Evolutionary conservation across 2,113 vertebrate genomes (phyloP).

Genomic region (Plestiodon gilberti): DNA sequence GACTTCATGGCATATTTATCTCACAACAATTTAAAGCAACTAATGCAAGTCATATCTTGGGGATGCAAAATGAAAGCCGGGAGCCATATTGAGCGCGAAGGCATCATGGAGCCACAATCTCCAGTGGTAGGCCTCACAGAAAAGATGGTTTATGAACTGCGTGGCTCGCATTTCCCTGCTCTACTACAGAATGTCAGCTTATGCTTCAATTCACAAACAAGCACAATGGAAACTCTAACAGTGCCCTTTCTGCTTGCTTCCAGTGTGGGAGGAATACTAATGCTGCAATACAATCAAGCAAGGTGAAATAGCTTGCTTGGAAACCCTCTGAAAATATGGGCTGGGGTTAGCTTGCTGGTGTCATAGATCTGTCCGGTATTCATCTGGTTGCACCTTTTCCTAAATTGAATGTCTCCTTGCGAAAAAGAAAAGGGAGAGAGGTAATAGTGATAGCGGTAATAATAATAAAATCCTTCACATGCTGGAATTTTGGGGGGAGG

Average conservation of each 20-base stretch:
- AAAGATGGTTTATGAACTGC: conserved; percentile 57
- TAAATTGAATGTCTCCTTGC: conserved; percentile 65
- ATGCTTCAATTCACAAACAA: conserved; percentile 77
- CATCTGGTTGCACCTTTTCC: conserved; percentile 55
- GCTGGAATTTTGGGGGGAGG: not conserved
- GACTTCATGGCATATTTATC: not conserved
- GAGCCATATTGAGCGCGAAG: not conserved
- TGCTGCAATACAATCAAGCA: conserved; percentile 62
- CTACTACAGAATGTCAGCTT: conserved; percentile 67
- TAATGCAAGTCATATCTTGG: not conserved
- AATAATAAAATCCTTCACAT: conserved; percentile 53
- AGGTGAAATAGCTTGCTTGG: conserved; percentile 67
- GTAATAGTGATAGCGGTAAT: conserved; percentile 36
- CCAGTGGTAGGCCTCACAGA: conserved; percentile 1
- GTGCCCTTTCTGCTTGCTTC: conserved; percentile 68
- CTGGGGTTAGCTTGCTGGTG: conserved; percentile 42
- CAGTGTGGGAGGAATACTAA: conserved; percentile 73
- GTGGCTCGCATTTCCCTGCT: conserved; percentile 53
- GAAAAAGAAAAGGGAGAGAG: conserved; percentile 32
- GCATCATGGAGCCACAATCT: conserved; percentile 4
- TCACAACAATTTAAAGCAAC: conserved; percentile 23
- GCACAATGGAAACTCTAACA: conserved; percentile 71
- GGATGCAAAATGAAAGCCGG: not conserved
- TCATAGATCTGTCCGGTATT: conserved; percentile 49
- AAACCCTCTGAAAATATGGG: conserved; percentile 57